Evolutionary conservation across 2,113 vertebrate species (phyloP), one percentile per base, ranked within the genome.

Genomic region (Athene noctua): DNA sequence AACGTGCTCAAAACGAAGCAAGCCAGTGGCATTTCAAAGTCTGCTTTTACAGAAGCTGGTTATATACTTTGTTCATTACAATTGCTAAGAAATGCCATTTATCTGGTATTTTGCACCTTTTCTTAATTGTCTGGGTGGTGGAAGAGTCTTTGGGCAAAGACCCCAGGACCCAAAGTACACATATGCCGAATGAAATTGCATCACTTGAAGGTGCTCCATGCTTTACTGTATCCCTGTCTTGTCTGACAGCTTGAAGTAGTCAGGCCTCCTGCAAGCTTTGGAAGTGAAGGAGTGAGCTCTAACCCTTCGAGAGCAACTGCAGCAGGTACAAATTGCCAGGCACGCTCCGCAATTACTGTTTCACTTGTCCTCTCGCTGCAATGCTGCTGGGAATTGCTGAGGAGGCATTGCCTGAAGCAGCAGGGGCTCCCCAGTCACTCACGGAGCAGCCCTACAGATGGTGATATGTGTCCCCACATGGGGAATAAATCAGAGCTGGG

Each of bases 21-120:
- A 94, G 90, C 78, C 81, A 49, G 71, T 86, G 94, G 92, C 85
- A 93, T 96, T 96, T 96, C 93, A 79, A 92, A 94, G 65, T 36
- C 86, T 57, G 84, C 70, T 85, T 95, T 90, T 71, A 57, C 87
- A 93, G 74, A 57, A 90, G 42, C 59, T 88, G 67, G 25, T 87
- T 92, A 51, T 65, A 15, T 68, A 80, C 77, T 86, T 88, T 87
- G 65, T 86, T 91, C 66, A 47, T 87, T 47, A 52, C 61, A 65
- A 75, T 67, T 59, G 63, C 72, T 75, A 59, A 65, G 61, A 79
- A 92, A 92, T 96, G 72, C 77, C 44, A 52, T 81, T 86, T 92
- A 40, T 94, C 47, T 75, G 47, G 32, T 84, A 34, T 95, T 95
- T 86, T 81, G 38, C 16, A 47, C 34, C 21, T 81, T 92, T 65